Conservation (phyloP, 2,888 invertebrate genomes). For the Campaea margaritaria region DNA sequence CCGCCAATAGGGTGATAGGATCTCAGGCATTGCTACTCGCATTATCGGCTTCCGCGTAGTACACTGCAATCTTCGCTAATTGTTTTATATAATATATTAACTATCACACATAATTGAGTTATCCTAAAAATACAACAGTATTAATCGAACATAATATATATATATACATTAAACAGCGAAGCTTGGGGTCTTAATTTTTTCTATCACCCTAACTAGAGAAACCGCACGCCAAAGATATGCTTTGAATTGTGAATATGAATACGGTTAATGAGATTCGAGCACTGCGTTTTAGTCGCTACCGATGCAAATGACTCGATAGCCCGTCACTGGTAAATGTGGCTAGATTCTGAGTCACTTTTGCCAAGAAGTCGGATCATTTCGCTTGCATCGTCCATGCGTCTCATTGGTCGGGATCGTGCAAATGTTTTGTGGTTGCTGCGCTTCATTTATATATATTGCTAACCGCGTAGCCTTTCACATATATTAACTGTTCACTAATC, state of each 20-base stretch:
- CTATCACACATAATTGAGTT: background rate
- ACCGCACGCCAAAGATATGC: background rate
- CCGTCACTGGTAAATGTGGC: background rate
- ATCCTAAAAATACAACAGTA: background rate
- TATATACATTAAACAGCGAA: conserved; percentile 10
- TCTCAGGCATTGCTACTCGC: conserved; percentile 13
- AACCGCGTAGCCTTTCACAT: conserved; percentile 8
- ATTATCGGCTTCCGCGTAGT: background rate
- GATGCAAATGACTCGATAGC: background rate
- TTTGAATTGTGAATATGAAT: conserved; percentile 9
- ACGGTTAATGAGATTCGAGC: conserved; percentile 12
- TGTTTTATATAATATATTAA: background rate
- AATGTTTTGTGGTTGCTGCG: conserved; percentile 10
- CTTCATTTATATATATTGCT: conserved; percentile 13
- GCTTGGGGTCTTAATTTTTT: conserved; percentile 14
- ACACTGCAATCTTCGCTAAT: background rate
- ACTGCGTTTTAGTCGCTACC: background rate
- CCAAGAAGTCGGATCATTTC: background rate
- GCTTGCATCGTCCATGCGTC: conserved; percentile 1
- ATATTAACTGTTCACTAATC: conserved; percentile 1
- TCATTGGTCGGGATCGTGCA: conserved; percentile 13
- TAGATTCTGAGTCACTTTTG: background rate
- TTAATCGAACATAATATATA: background rate
- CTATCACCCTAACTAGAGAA: conserved; percentile 5
- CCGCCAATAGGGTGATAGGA: conserved; percentile 21